Conservation (phyloP, 2,113 vertebrate genomes). For the Excalfactoria chinensis region DNA sequence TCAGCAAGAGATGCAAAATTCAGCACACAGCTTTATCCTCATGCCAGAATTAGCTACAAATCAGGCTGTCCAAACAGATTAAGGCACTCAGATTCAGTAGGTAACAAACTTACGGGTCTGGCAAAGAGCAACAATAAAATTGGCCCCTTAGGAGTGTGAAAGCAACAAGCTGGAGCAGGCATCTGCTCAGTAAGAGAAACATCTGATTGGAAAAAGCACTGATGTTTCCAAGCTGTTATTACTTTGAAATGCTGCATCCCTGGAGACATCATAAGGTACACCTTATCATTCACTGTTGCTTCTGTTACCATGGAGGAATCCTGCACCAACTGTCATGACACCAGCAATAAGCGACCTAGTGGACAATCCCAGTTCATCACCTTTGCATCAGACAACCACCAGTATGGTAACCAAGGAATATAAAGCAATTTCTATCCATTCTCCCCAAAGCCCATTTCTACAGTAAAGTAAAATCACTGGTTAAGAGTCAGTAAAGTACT, state of each 20-base stretch:
- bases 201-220: not conserved
- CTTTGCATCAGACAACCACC: not conserved
- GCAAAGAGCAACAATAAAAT: not conserved
- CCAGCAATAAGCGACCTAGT: not conserved
- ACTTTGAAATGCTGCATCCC: not conserved
- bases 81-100: not conserved
- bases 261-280: accelerated
- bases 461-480: not conserved
- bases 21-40: not conserved
- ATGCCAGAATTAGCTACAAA: not conserved
- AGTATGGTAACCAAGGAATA: not conserved
- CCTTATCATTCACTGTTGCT: not conserved
- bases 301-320: not conserved
- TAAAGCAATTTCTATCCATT: not conserved
- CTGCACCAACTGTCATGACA: not conserved
- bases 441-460: accelerated
- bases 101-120: not conserved
- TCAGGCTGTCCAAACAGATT: not conserved
- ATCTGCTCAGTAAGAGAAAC: not conserved
- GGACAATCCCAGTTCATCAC: not conserved
- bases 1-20: not conserved
- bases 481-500: not conserved
- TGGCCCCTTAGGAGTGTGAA: not conserved
- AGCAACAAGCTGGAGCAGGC: not conserved
- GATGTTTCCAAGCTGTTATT: not conserved